Percentiles rank a stretch among this genome's conserved stretches.
phyloP scores from a whole-genome alignment of 2,113 vertebrate genomes.

The Leiothrix lutea region DNA sequence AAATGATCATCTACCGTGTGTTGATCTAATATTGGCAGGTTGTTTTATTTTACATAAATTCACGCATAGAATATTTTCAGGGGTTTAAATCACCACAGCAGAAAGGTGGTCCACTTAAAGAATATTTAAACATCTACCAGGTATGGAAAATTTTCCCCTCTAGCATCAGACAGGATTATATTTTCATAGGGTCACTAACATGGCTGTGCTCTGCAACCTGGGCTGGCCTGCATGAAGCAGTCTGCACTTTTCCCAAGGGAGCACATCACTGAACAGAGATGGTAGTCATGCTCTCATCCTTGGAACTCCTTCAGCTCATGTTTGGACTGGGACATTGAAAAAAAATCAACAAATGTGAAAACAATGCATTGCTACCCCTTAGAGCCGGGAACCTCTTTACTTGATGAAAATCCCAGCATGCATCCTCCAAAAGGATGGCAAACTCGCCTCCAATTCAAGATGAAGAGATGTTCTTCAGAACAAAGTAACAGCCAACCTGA shows the following conservation, averaged over 20 bases:
- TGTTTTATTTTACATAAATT: not conserved
- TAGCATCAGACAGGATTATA: not conserved
- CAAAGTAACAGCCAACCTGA: not conserved
- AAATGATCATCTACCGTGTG: fast-evolving
- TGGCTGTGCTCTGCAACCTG: not conserved
- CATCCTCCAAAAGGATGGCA: not conserved
- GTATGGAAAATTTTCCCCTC: not conserved
- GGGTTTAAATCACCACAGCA: not conserved
- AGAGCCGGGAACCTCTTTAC: not conserved
- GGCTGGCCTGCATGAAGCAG: not conserved
- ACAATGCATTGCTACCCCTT: not conserved
- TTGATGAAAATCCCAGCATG: not conserved
- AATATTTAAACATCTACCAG: not conserved
- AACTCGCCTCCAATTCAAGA: not conserved
- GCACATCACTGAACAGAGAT: not conserved
- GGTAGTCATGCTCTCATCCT: not conserved
- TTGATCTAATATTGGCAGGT: not conserved
- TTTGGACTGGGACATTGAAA: not conserved
- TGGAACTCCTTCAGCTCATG: not conserved
- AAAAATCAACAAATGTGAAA: not conserved
- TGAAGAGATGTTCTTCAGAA: not conserved
- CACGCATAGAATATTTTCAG: not conserved
- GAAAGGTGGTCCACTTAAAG: not conserved
- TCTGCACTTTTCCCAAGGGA: not conserved
- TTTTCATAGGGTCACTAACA: not conserved